Evolutionary conservation across 2,888 invertebrate genomes (phyloP), one percentile per base, ranked within the genome.

Genomic region (Lottia scabra): DNA sequence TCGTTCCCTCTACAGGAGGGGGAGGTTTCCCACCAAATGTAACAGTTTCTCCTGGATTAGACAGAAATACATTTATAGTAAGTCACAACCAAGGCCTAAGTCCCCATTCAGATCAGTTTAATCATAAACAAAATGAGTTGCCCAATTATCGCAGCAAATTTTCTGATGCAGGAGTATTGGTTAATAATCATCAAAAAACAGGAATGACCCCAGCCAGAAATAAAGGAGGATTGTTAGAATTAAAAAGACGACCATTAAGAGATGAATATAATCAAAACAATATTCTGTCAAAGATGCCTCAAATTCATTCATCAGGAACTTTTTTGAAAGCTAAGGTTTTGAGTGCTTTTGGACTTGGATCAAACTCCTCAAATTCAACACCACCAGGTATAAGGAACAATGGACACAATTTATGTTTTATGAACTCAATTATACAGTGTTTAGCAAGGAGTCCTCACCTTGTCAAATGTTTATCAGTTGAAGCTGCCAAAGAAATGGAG

Each of bases 341-440:
- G 80, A 80, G 81, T 48, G 83, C 80, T 6, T 77, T 85, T 69
- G 84, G 86, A 10, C 78, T 83, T 26, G 73, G 68, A 12, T 68
- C 67, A 63, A 45, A 30, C 16, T 27, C 72, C 16, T 27, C 72
- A 19, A 63, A 56, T 23, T 71, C 72, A 8, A 80, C 77, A 62
- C 86, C 86, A 43, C 80, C 82, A 38, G 88, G 88, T 3, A 73
- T 88, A 45, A 76, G 78, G 65, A 87, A 88, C 75, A 82, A 83
- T 69, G 85, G 87, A 10, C 84, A 85, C 67, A 87, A 87, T 71
- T 68, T 87, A 67, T 88, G 88, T 74, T 88, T 88, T 74, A 81
- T 88, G 77, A 88, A 88, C 76, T 80, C 85, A 56, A 81, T 87
- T n/a, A 71, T 88, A 23, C 88, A 88, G 78, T 88, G 87, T 75